Percentiles rank a stretch among this genome's conserved stretches.
These are phyloP conservation scores for Archocentrus centrarchus DNA, from an alignment of 2,113 vertebrate genomes.

Conservation along the genomic window DNA sequence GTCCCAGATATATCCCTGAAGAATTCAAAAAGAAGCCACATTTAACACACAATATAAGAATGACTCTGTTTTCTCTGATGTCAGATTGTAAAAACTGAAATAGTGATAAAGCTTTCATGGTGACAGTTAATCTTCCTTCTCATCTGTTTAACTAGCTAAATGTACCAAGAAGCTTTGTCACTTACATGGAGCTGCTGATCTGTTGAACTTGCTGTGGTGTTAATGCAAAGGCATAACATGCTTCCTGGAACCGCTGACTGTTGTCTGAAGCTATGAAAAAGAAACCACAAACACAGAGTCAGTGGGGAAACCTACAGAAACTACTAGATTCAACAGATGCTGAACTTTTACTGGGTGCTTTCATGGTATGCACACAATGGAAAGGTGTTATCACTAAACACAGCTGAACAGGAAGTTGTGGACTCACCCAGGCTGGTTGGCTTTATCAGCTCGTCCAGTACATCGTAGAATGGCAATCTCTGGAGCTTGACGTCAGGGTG, in stretches of 20 bases:
- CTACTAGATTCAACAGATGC: not conserved
- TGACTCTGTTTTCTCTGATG: not conserved
- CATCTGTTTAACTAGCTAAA: not conserved
- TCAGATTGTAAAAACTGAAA: not conserved
- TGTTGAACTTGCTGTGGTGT: conserved; percentile 98
- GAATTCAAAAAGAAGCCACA: conserved; percentile 33
- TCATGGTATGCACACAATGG: not conserved
- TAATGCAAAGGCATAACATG: conserved; percentile 97
- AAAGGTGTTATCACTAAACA: conserved; percentile 6
- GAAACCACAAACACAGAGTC: conserved; percentile 20
- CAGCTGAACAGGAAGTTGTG: not conserved
- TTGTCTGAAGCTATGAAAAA: conserved; percentile 89
- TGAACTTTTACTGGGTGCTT: conserved; percentile 5
- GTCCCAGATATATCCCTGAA: conserved; percentile 98
- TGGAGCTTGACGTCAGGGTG: conserved; percentile 99
- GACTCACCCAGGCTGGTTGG: conserved; percentile 95
- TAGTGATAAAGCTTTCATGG: not conserved
- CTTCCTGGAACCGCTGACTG: conserved; percentile 97
- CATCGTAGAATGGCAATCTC: conserved; percentile 97
- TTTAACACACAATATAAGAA: not conserved
- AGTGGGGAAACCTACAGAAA: not conserved
- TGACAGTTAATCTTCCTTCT: not conserved
- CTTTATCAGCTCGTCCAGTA: conserved; percentile 98
- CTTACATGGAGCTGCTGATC: conserved; percentile 99
- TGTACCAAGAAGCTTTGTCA: conserved; percentile 33